Evolutionary conservation across 2,888 invertebrate species (phyloP).

Genomic region (Dolomedes plantarius): DNA sequence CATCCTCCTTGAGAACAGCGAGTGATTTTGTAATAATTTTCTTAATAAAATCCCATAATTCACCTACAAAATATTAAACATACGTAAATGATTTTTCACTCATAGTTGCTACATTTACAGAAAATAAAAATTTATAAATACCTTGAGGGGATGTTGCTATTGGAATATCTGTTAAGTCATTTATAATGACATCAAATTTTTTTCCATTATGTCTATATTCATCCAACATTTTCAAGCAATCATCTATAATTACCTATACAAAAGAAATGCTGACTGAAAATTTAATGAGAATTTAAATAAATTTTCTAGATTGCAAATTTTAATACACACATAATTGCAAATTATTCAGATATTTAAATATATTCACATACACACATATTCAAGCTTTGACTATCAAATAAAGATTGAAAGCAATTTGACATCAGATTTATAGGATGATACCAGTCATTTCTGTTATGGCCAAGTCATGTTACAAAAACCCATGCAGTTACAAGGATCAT

Average conservation of each 20-base stretch:
- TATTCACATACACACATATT: too few species aligned
- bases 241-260: constrained; percentile 88
- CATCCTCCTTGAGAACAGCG: constrained; percentile 85
- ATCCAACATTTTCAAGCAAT: constrained; percentile 88
- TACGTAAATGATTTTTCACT: neutral
- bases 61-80: constrained; percentile 75
- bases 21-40: constrained; percentile 88
- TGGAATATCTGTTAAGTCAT: constrained; percentile 94
- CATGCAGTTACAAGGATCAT: too few species aligned
- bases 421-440: too few species aligned
- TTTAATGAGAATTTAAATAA: too few species aligned
- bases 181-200: constrained; percentile 93
- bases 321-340: too few species aligned
- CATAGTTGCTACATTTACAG: neutral
- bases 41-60: constrained; percentile 92
- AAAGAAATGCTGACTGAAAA: constrained; percentile 30
- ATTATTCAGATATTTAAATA: too few species aligned
- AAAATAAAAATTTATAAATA: neutral
- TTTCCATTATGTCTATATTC: constrained; percentile 84
- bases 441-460: too few species aligned
- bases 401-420: too few species aligned
- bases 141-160: constrained; percentile 88
- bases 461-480: too few species aligned
- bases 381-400: too few species aligned
- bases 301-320: too few species aligned